Conservation (phyloP, 2,888 invertebrate species). For the Nematopogon swammerdamellus region DNA sequence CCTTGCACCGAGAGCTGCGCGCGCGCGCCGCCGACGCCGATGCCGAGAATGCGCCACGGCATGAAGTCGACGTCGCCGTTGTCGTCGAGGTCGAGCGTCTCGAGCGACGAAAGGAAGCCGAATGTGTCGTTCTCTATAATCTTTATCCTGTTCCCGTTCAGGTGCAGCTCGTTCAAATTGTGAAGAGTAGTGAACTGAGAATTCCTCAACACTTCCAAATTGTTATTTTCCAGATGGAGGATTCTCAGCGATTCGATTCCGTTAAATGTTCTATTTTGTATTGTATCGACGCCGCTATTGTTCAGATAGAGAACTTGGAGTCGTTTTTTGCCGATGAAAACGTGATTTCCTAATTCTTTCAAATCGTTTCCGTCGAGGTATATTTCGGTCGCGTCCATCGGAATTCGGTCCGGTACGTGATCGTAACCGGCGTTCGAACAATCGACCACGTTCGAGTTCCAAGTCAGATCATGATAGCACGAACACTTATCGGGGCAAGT, state of each 20-base stretch:
- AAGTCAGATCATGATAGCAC: constrained; percentile 84
- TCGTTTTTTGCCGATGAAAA: constrained; percentile 83
- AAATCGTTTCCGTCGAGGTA: constrained; percentile 81
- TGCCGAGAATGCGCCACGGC: constrained; percentile 68
- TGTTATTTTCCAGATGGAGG: constrained; percentile 75
- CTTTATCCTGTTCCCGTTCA: constrained; percentile 72
- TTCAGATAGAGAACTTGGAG: constrained; percentile 75
- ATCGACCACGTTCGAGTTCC: constrained; percentile 82
- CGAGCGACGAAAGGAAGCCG: constrained; percentile 66
- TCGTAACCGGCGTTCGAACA: constrained; percentile 74
- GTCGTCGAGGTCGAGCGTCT: constrained; percentile 71
- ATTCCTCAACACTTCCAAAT: constrained; percentile 67
- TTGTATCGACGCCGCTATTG: constrained; percentile 70
- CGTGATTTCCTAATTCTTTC: constrained; percentile 75
- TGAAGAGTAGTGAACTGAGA: constrained; percentile 76
- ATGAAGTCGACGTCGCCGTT: constrained; percentile 75
- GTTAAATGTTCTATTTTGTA: constrained; percentile 81
- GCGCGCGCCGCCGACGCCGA: constrained; percentile 61
- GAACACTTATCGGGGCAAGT: constrained; percentile 83
- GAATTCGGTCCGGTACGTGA: constrained; percentile 74
- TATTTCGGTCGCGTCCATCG: constrained; percentile 88
- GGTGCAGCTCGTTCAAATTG: constrained; percentile 69
- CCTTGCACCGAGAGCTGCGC: constrained; percentile 70
- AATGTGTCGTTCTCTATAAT: constrained; percentile 75
- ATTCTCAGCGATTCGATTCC: constrained; percentile 71